Evolutionary conservation across 2,888 invertebrate species (phyloP).

Genomic region (Drosophila nr. medialis): DNA sequence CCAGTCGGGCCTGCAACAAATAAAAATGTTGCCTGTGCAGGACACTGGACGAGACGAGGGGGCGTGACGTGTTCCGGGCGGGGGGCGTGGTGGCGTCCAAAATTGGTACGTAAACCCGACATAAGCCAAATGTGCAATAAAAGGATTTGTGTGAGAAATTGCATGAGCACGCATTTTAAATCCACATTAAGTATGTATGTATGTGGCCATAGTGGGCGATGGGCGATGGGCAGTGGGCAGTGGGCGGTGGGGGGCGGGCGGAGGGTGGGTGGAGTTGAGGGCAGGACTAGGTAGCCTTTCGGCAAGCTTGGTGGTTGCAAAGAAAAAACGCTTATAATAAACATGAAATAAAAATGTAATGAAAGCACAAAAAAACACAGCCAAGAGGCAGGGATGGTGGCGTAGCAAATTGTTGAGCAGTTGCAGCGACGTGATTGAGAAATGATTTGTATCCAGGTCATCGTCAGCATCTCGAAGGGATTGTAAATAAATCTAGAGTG

Average conservation of each 20-base stretch:
- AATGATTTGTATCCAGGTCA: conserved; percentile 57
- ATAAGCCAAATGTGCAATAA: conserved; percentile 81
- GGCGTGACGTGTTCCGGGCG: conserved; percentile 11
- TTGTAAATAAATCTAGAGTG: conserved; percentile 13
- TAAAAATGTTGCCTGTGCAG: conserved; percentile 50
- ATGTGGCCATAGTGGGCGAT: conserved; percentile 32
- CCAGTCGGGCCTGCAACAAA: conserved; percentile 34
- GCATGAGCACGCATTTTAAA: conserved; percentile 81
- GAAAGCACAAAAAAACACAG: conserved; percentile 29
- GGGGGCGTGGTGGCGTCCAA: conserved; percentile 48
- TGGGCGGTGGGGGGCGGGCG: too few species aligned
- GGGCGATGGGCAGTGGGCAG: not conserved
- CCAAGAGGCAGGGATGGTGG: conserved; percentile 1
- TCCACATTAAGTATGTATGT: conserved; percentile 76
- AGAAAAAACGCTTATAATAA: conserved; percentile 55
- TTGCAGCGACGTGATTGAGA: conserved; percentile 57
- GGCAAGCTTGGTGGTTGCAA: conserved; percentile 11
- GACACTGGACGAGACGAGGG: conserved; percentile 45
- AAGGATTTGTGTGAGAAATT: conserved; percentile 81
- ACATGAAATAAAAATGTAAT: conserved; percentile 67
- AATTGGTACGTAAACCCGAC: conserved; percentile 76
- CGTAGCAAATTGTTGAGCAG: conserved; percentile 61
- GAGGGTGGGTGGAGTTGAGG: not conserved
- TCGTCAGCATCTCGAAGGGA: conserved; percentile 8
- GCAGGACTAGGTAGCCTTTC: conserved; percentile 16